Evolutionary conservation across 2,113 vertebrate species (phyloP).

Genomic region (Nerophis ophidion): DNA sequence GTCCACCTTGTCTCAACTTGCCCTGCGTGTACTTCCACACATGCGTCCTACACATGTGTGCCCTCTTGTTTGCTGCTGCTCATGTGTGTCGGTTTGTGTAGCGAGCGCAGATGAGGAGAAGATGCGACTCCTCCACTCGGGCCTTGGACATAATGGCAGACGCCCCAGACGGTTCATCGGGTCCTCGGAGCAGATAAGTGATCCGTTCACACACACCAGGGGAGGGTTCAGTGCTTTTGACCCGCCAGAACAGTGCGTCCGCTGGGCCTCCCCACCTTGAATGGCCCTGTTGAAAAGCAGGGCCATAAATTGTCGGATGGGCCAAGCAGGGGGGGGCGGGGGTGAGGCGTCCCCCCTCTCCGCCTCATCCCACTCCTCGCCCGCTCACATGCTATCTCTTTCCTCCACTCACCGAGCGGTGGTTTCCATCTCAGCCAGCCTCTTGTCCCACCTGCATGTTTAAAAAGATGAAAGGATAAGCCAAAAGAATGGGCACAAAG

Average conservation of each 20-base stretch:
- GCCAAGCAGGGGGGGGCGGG: conserved; percentile 15
- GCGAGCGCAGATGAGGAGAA: background rate
- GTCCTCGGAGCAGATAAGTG: conserved; percentile 49
- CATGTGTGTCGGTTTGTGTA: background rate
- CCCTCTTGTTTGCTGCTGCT: background rate
- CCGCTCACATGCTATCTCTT: conserved; percentile 59
- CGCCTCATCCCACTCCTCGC: conserved; percentile 8
- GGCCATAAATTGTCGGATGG: conserved; percentile 56
- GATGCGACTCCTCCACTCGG: background rate
- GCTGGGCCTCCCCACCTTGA: conserved; percentile 52
- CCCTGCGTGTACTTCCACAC: conserved; percentile 61
- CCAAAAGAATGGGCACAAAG: conserved; percentile 72
- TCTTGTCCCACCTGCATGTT: conserved; percentile 63
- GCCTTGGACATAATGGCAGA: conserved; percentile 29
- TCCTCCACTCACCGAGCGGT: conserved; percentile 61
- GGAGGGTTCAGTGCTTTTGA: conserved; percentile 44
- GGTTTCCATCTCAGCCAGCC: conserved; percentile 67
- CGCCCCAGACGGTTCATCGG: conserved; percentile 38
- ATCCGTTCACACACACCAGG: conserved; percentile 30
- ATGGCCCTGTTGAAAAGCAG: conserved; percentile 62
- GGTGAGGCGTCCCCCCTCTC: conserved; percentile 17
- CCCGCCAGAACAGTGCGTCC: conserved; percentile 39
- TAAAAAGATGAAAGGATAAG: conserved; percentile 79
- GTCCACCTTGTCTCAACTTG: conserved; percentile 66
- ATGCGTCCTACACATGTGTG: background rate